Evolutionary conservation across 2,113 vertebrate genomes (phyloP).

Genomic region (Myotis brandtii): DNA sequence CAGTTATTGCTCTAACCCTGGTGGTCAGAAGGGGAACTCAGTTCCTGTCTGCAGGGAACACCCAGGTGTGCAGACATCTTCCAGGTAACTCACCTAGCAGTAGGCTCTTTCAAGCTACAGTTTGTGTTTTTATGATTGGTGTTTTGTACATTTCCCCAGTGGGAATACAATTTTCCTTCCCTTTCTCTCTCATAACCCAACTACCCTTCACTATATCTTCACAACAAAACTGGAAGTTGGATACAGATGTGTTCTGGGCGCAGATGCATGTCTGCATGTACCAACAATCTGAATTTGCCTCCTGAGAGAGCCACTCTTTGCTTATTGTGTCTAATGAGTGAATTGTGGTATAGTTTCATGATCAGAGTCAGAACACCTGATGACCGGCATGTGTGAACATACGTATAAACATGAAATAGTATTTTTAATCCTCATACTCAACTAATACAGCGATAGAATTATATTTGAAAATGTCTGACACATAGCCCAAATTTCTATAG

Average conservation of each 20-base stretch:
- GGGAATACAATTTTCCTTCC: background rate
- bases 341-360: background rate
- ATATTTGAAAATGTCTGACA: background rate
- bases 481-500: background rate
- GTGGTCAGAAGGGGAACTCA: too few species aligned
- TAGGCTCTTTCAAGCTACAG: background rate
- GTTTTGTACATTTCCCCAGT: background rate
- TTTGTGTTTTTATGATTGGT: background rate
- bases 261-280: background rate
- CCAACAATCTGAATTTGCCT: background rate
- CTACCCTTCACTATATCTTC: background rate
- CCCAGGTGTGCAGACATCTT: background rate
- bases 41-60: background rate
- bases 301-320: background rate
- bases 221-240: background rate
- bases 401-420: background rate
- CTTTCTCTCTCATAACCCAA: background rate
- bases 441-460: background rate
- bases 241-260: background rate
- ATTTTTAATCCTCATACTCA: background rate
- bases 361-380: background rate
- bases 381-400: background rate
- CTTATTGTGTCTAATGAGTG: background rate
- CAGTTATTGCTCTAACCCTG: background rate
- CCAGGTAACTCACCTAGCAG: background rate